These are phyloP conservation scores for Folsomia candida DNA, from an alignment of 2,888 invertebrate species.

Conservation along the genomic window DNA sequence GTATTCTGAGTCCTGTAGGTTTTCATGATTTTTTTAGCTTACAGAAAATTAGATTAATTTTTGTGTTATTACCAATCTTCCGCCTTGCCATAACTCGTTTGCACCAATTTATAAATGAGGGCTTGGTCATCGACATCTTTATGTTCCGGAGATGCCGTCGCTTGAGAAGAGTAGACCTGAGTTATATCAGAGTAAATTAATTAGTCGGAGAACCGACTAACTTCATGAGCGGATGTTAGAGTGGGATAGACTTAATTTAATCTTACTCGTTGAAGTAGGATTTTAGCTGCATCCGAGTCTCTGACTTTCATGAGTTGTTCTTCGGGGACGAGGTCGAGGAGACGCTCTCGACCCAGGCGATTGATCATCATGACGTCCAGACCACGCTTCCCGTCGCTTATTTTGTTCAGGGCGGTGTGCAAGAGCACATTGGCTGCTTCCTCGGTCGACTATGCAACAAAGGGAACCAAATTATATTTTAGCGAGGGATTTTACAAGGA, in stretches of 20 bases:
- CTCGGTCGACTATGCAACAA: slow-evolving; percentile 31
- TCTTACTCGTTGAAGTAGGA: slow-evolving; percentile 7
- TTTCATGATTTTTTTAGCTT: too few relatives aligned
- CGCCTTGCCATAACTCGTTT: slow-evolving; percentile 40
- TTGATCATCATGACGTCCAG: slow-evolving; percentile 33
- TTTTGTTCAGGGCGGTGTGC: slow-evolving; percentile 42
- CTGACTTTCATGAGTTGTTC: slow-evolving; percentile 49
- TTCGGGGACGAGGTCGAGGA: slow-evolving; percentile 44
- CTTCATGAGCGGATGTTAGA: too few relatives aligned
- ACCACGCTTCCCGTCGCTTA: slow-evolving; percentile 43
- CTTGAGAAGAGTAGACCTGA: too few relatives aligned
- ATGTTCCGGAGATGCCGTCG: slow-evolving; percentile 15
- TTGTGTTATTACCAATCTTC: slow-evolving; percentile 34
- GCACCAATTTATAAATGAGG: slow-evolving; percentile 39
- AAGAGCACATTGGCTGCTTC: slow-evolving; percentile 42
- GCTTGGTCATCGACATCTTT: slow-evolving; percentile 48
- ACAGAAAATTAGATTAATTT: too few relatives aligned
- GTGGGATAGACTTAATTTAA: slow-evolving; percentile 24
- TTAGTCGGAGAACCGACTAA: too few relatives aligned
- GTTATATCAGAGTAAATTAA: too few relatives aligned
- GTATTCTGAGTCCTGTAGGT: too few relatives aligned
- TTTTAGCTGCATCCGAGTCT: slow-evolving; percentile 38
- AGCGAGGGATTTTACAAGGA: too few relatives aligned
- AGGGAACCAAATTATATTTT: neutral
- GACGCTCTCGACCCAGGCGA: slow-evolving; percentile 28